Base-by-base conservation (phyloP, 1,140 invertebrate species). In the Steinernema feltiae region DNA sequence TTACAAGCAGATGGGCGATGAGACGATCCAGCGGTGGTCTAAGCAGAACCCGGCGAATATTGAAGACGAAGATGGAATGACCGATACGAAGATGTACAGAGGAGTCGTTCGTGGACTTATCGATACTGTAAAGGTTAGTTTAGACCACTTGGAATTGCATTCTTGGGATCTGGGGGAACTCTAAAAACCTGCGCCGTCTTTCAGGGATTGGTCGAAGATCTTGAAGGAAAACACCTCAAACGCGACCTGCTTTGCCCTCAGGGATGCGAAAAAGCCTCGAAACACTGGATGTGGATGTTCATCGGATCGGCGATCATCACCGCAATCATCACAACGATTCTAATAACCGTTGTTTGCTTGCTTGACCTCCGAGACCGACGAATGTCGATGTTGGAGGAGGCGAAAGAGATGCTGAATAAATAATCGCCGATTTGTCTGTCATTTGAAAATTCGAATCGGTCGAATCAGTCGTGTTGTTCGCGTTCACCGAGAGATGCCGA, bases 261-360 rank as follows among this genome's bases (percentile, higher is more conserved):
- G 24, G 53, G 53, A 7, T 63, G 53, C 53, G 53, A 63, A 27
- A 12, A 63, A 3, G 3, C 24, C 15, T 63, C 53, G 15, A 12
- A 3, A 3, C 53, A 63, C 53, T 63, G 53, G 53, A 63, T 63
- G 53, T 63, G 53, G 53, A 63, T 63, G 53, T 63, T 63, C 53
- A 63, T 63, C 53, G 53, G 53, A 7, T 63, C 53, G 15, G 53
- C 53, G 7, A 63, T 63, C 53, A 21, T 63, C 24, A 63, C 53
- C 24, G 12, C 12, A 3, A 63, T 27, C 53, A 15, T 63, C 53
- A 63, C 15, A 3, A 3, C 53, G 15, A 7, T 63, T 63, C 53
- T 63, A 12, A 7, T 63, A 3, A 63, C 53, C 24, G 53, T 63
- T 27, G 53, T 63, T 3, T 63, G 53, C 53, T 21, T 63, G 3